Conservation (phyloP, 2,888 invertebrate genomes). For the Rhodophaea formosa region DNA sequence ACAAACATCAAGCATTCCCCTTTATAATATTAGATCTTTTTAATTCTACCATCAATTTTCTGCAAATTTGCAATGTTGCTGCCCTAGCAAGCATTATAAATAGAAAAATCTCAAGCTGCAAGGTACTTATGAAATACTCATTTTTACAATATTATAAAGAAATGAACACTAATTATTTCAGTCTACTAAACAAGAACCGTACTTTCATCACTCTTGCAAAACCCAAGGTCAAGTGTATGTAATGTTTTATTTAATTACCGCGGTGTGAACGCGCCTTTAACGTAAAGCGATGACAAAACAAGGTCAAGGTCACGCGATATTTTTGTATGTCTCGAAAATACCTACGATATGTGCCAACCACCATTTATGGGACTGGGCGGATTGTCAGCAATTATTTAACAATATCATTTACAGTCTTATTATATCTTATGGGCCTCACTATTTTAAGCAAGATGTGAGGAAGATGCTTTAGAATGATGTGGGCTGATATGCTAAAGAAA, state of each 20-base stretch:
- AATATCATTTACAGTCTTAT: no score
- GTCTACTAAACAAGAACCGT: background rate
- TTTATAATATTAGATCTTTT: no score
- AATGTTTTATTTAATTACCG: conserved; percentile 14
- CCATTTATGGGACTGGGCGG: background rate
- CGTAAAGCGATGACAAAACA: background rate
- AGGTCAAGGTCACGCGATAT: conserved; percentile 3
- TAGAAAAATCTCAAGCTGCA: no score
- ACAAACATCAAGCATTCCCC: no score
- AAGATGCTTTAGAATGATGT: no score
- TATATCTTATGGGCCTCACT: no score
- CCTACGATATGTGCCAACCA: background rate
- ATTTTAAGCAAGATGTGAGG: no score
- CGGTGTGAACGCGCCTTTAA: background rate
- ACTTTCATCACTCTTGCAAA: conserved; percentile 24
- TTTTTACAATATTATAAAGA: background rate
- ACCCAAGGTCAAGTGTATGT: conserved; percentile 27
- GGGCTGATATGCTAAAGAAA: no score
- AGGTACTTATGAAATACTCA: background rate
- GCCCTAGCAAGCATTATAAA: no score
- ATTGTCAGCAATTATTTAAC: no score
- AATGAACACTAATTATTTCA: background rate
- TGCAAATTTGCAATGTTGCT: no score
- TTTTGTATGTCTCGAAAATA: background rate
- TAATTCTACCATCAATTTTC: no score